phyloP scores from a whole-genome alignment of 2,113 vertebrate species.

The Pyxicephalus adspersus region DNA sequence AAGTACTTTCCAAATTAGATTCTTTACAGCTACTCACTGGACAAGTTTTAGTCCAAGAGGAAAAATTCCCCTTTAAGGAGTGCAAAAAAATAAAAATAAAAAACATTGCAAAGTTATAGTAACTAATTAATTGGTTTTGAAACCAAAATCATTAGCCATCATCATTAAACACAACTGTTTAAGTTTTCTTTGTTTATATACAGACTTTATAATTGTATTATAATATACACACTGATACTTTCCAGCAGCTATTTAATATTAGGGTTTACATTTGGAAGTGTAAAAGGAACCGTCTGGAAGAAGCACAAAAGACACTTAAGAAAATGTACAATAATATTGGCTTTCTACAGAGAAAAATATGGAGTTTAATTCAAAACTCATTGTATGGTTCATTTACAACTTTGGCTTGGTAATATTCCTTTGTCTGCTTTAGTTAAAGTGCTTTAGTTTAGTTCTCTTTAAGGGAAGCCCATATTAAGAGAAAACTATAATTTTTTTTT shows the following conservation, averaged over 20 bases:
- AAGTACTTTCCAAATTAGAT: too few relatives aligned
- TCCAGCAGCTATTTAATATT: constrained; percentile 36
- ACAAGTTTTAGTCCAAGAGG: too few relatives aligned
- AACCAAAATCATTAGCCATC: neutral
- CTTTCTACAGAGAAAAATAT: too few relatives aligned
- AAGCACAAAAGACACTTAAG: neutral
- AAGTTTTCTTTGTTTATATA: constrained; percentile 20
- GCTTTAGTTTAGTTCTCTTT: too few relatives aligned
- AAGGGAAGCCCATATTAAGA: too few relatives aligned
- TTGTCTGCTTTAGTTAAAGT: too few relatives aligned
- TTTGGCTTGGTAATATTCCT: too few relatives aligned
- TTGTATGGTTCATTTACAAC: too few relatives aligned
- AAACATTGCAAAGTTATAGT: neutral
- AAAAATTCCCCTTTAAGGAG: constrained; percentile 1
- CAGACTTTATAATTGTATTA: constrained; percentile 20
- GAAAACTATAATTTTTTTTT: too few relatives aligned
- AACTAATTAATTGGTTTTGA: neutral
- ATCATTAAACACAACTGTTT: neutral
- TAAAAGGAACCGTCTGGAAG: neutral
- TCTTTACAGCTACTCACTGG: too few relatives aligned
- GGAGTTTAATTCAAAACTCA: too few relatives aligned
- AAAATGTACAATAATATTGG: too few relatives aligned
- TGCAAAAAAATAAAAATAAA: neutral
- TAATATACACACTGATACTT: constrained; percentile 35
- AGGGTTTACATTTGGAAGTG: constrained; percentile 50